A percentile compares a stretch with the other conserved stretches of the same genome.
Evolutionary conservation across 2,888 invertebrate species (phyloP).

Genomic region (Pyrrhia umbra): DNA sequence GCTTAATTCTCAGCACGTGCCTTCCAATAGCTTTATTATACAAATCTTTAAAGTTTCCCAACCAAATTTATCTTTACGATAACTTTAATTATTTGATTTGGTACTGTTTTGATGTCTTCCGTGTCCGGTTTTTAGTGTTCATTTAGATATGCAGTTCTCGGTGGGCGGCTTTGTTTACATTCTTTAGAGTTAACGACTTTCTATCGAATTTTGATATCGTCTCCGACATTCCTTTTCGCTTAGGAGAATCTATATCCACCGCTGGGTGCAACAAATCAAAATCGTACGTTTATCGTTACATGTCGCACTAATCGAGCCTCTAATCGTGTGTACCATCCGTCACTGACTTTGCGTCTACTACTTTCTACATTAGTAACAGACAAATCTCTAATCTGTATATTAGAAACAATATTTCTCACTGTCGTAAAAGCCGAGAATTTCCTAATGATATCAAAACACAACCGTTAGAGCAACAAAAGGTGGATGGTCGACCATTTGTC

Average conservation of each 20-base stretch:
- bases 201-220: slow-evolving; percentile 53
- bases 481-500: slow-evolving; percentile 81
- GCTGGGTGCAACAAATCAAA: slow-evolving; percentile 54
- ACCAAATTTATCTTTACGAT: slow-evolving; percentile 77
- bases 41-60: slow-evolving; percentile 78
- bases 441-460: slow-evolving; percentile 87
- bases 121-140: slow-evolving; percentile 76
- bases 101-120: slow-evolving; percentile 79
- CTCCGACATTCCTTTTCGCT: slow-evolving; percentile 43
- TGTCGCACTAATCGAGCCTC: slow-evolving; percentile 67
- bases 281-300: slow-evolving; percentile 58
- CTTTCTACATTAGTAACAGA: slow-evolving; percentile 81
- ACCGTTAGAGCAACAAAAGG: slow-evolving; percentile 87
- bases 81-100: slow-evolving; percentile 83
- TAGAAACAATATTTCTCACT: slow-evolving; percentile 83
- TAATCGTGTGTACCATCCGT: slow-evolving; percentile 76
- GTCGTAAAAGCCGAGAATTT: slow-evolving; percentile 81
- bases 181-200: slow-evolving; percentile 68
- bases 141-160: slow-evolving; percentile 74
- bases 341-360: slow-evolving; percentile 70
- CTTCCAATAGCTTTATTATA: slow-evolving; percentile 83
- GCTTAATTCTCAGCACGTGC: slow-evolving; percentile 82
- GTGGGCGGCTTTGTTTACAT: slow-evolving; percentile 79
- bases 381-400: slow-evolving; percentile 82
- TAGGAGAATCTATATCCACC: slow-evolving; percentile 47